These are phyloP conservation scores for Mareca penelope DNA, from an alignment of 2,797 vertebrate species.

Conservation along the genomic window DNA sequence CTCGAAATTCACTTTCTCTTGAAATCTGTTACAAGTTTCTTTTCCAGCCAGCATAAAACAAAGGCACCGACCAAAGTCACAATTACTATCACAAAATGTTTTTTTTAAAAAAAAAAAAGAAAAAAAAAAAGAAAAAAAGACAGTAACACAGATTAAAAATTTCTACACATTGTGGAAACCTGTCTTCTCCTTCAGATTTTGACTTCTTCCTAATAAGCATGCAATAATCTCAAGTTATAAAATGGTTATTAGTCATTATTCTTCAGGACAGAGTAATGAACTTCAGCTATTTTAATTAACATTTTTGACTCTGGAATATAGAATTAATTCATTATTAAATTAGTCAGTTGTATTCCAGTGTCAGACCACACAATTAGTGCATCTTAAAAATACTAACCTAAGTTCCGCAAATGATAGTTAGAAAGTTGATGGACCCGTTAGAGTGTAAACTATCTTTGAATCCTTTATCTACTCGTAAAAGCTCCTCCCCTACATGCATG, in stretches of 20 bases:
- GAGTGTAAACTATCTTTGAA: not conserved
- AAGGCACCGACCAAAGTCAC: not conserved
- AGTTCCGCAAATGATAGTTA: not conserved
- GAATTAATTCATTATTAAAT: not conserved
- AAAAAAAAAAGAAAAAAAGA: not conserved
- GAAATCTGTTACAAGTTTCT: not conserved
- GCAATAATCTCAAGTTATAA: not conserved
- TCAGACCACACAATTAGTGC: not conserved
- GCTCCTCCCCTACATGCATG: not conserved
- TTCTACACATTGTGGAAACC: not conserved
- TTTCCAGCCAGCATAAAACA: not conserved
- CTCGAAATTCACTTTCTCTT: not conserved
- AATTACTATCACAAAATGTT: not conserved
- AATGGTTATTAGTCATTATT: not conserved
- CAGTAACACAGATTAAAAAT: not conserved
- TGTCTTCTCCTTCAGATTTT: not conserved
- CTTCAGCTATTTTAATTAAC: not conserved
- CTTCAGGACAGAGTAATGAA: not conserved
- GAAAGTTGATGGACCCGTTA: not conserved
- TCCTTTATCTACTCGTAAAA: not conserved
- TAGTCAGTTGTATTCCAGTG: not conserved
- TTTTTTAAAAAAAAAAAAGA: not conserved
- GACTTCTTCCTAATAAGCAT: not conserved
- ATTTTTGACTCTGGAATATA: not conserved
- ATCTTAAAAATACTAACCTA: not conserved